phyloP scores from a whole-genome alignment of 2,797 vertebrate genomes.

The Argentina silus region DNA sequence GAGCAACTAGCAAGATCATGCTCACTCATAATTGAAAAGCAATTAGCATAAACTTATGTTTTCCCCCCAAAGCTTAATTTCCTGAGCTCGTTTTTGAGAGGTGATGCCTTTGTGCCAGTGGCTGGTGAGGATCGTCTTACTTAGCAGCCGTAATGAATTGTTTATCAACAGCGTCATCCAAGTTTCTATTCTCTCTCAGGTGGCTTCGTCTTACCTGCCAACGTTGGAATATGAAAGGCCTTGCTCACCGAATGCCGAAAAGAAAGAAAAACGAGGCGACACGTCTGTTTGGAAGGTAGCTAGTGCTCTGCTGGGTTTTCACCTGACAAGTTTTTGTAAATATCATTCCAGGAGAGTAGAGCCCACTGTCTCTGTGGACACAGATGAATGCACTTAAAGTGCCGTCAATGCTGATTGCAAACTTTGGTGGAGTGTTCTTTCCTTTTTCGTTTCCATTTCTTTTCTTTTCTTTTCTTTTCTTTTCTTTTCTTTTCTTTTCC shows the following conservation, averaged over 20 bases:
- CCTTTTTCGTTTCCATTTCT: too few species aligned
- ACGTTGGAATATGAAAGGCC: not conserved
- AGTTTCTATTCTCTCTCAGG: not conserved
- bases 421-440: not conserved
- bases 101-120: not conserved
- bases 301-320: not conserved
- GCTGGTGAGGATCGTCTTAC: not conserved
- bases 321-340: conserved; percentile 4
- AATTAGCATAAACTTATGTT: not conserved
- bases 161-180: not conserved
- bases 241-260: not conserved
- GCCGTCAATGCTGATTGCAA: not conserved
- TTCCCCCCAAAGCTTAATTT: too few species aligned
- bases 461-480: not conserved
- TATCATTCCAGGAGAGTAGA: not conserved
- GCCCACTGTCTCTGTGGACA: not conserved
- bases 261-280: not conserved
- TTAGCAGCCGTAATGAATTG: not conserved
- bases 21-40: not conserved
- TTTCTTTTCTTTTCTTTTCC: too few species aligned
- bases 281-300: not conserved
- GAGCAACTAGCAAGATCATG: not conserved
- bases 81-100: too few species aligned
- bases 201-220: not conserved
- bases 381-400: not conserved